A percentile compares a stretch with the other conserved stretches of the same genome.
Conservation (phyloP, 2,797 vertebrate species). For the Momotus momota region DNA sequence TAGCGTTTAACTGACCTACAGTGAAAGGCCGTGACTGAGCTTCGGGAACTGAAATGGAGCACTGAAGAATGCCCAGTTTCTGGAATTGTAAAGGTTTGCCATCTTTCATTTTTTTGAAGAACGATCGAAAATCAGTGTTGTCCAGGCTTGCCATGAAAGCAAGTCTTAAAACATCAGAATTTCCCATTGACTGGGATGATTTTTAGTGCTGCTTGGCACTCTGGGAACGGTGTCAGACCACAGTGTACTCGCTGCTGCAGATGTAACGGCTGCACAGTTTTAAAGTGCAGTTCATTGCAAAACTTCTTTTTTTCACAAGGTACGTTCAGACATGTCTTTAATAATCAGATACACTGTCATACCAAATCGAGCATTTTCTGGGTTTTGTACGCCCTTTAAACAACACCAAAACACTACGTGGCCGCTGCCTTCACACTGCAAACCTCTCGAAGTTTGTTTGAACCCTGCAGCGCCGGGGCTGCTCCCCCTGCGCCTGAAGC, state of each 20-base stretch:
- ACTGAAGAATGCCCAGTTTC: not conserved
- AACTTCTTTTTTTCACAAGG: rapidly evolving
- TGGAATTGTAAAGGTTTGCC: rapidly evolving
- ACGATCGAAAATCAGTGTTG: rapidly evolving
- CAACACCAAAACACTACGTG: too few relatives aligned
- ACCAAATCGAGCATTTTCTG: rapidly evolving
- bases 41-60: not conserved
- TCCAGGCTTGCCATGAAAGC: not conserved
- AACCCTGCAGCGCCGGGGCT: not conserved
- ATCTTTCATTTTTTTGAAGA: not conserved
- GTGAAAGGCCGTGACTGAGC: rapidly evolving
- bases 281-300: rapidly evolving
- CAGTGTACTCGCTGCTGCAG: rapidly evolving
- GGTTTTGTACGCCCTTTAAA: too few relatives aligned
- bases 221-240: rapidly evolving
- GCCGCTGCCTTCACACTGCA: rapidly evolving
- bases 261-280: rapidly evolving
- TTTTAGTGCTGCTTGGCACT: not conserved
- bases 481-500: not conserved
- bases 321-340: rapidly evolving
- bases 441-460: rapidly evolving
- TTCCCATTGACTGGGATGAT: not conserved
- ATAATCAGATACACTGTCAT: rapidly evolving
- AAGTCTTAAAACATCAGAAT: not conserved
- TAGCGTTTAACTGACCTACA: rapidly evolving